A percentile compares a stretch with the other conserved stretches of the same genome.
Evolutionary conservation across 2,113 vertebrate genomes (phyloP).

Genomic region (Tamias sibiricus): DNA sequence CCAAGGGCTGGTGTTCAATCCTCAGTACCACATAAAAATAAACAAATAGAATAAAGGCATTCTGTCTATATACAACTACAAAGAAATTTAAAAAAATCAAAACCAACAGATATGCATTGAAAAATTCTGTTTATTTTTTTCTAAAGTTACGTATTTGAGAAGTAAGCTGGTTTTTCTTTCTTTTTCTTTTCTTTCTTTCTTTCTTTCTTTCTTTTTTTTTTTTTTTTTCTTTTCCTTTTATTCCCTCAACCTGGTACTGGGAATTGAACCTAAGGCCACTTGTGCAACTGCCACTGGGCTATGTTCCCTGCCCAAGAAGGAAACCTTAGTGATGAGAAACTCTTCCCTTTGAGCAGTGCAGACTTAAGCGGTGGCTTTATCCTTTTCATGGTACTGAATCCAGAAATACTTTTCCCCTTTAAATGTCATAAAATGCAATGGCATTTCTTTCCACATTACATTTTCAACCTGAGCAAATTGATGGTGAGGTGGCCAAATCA

Average conservation of each 20-base stretch:
- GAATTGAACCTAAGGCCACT: not conserved
- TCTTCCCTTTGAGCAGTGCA: constrained; percentile 4
- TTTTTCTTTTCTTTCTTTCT: too few relatives aligned
- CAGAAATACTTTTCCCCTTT: not conserved
- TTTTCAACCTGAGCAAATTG: not conserved
- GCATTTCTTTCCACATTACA: not conserved
- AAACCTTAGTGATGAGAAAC: constrained; percentile 43
- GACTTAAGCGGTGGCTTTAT: constrained; percentile 59
- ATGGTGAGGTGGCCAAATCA: not conserved
- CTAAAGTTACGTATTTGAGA: constrained; percentile 74
- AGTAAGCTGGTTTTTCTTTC: too few relatives aligned
- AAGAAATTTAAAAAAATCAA: not conserved
- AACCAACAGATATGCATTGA: not conserved
- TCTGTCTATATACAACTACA: too few relatives aligned
- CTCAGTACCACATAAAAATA: too few relatives aligned
- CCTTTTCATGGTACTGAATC: not conserved
- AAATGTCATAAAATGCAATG: constrained; percentile 8
- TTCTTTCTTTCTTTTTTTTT: too few relatives aligned
- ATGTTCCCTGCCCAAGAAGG: not conserved
- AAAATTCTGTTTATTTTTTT: not conserved
- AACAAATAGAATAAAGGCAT: too few relatives aligned
- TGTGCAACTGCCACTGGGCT: not conserved
- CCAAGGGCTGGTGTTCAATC: too few relatives aligned
- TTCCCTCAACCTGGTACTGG: not conserved
- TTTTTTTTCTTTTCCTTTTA: too few relatives aligned